phyloP scores from a whole-genome alignment of 2,797 vertebrate genomes.

The Gobio occitaniae region DNA sequence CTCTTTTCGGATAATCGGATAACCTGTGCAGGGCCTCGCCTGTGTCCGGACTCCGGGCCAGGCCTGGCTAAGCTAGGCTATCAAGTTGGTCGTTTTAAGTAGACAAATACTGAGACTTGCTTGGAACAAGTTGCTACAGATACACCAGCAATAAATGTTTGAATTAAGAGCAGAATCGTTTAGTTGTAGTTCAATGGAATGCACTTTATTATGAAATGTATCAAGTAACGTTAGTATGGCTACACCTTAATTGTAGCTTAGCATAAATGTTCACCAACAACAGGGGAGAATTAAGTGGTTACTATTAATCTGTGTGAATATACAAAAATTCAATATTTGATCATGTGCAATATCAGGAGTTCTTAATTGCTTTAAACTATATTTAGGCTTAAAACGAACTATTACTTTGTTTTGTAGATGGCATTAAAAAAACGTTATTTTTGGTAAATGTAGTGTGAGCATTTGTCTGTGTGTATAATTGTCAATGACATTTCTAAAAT shows the following conservation, averaged over 20 bases:
- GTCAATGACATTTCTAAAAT: background rate
- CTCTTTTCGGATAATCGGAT: background rate
- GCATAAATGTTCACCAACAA: background rate
- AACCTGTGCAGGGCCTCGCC: slow-evolving; percentile 29
- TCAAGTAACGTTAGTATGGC: background rate
- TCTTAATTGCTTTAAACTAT: background rate
- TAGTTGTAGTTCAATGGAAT: background rate
- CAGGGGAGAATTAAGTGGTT: background rate
- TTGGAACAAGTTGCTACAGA: background rate
- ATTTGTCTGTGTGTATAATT: background rate
- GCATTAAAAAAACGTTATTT: background rate
- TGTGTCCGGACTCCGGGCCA: background rate
- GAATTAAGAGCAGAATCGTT: background rate
- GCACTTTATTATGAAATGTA: background rate
- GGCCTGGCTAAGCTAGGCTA: slow-evolving; percentile 37
- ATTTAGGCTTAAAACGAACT: background rate
- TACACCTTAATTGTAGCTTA: slow-evolving; percentile 12
- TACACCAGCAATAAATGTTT: no score
- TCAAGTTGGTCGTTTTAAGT: background rate
- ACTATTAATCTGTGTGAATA: background rate
- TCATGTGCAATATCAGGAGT: background rate
- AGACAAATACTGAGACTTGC: background rate
- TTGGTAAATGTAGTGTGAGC: background rate
- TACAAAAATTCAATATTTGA: background rate
- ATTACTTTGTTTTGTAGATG: background rate